Evolutionary conservation across 1,140 invertebrate species (phyloP).

Genomic region (Limonius californicus): DNA sequence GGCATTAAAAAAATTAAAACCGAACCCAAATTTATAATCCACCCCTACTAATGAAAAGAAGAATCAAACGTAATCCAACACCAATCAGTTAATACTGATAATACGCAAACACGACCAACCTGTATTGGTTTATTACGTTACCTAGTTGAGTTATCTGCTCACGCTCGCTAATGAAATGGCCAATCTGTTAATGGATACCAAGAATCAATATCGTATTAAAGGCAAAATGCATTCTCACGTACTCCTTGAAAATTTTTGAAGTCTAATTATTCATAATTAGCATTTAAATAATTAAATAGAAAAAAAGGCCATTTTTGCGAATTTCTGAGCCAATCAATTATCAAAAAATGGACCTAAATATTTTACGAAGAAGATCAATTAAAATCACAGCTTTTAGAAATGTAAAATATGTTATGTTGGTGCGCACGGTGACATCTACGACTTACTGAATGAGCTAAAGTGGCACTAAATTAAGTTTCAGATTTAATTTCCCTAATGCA

Average conservation of each 20-base stretch:
- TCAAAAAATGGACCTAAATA: too few relatives aligned
- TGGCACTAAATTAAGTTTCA: background rate
- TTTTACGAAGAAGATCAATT: too few relatives aligned
- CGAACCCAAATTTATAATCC: too few relatives aligned
- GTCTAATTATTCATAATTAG: too few relatives aligned
- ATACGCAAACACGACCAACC: conserved; percentile 28
- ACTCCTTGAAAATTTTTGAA: too few relatives aligned
- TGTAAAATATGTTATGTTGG: background rate
- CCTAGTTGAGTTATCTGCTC: conserved; percentile 26
- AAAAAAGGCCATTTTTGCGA: too few relatives aligned
- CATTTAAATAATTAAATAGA: too few relatives aligned
- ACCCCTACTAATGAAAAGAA: conserved; percentile 22
- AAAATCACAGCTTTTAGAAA: too few relatives aligned
- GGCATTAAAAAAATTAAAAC: too few relatives aligned
- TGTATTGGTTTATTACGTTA: conserved; percentile 32
- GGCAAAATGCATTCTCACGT: too few relatives aligned
- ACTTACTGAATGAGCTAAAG: background rate
- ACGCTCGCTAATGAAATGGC: conserved; percentile 30
- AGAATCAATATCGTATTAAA: conserved; percentile 17
- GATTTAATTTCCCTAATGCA: background rate
- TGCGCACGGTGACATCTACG: background rate
- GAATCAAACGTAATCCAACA: conserved; percentile 43
- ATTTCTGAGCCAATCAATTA: too few relatives aligned
- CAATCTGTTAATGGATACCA: conserved; percentile 32
- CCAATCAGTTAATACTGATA: conserved; percentile 44